These are phyloP conservation scores for Thysanoteuthis rhombus DNA, from an alignment of 2,888 invertebrate species.

Conservation along the genomic window DNA sequence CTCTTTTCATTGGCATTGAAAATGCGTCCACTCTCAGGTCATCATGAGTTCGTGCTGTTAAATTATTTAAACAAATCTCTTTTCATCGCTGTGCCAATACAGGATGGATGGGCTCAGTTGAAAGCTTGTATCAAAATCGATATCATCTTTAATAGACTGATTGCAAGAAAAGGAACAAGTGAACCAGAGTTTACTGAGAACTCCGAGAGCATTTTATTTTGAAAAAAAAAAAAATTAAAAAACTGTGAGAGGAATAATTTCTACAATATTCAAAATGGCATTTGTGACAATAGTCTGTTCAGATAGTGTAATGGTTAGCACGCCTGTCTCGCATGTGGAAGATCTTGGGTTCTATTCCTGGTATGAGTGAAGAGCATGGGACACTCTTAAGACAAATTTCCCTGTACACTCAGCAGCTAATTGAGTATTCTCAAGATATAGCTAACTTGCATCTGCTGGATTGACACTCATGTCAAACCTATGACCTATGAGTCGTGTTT, in stretches of 20 bases:
- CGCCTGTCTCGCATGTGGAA: too few species aligned
- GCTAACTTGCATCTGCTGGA: too few species aligned
- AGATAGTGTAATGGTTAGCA: too few species aligned
- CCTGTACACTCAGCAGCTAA: too few species aligned
- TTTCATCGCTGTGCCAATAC: not conserved
- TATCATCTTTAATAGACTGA: not conserved
- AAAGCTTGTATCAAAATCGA: not conserved
- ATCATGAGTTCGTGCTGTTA: not conserved
- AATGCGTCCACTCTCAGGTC: not conserved
- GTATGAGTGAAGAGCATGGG: too few species aligned
- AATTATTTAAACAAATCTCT: not conserved
- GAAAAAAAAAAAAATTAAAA: not conserved
- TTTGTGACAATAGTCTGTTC: too few species aligned
- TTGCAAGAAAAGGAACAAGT: not conserved
- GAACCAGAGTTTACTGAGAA: not conserved
- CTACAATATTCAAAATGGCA: too few species aligned
- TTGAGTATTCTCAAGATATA: too few species aligned
- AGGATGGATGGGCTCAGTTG: not conserved
- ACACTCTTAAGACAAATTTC: too few species aligned
- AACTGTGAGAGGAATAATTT: not conserved
- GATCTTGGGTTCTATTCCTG: too few species aligned
- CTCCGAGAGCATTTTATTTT: not conserved
- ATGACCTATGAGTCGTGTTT: too few species aligned
- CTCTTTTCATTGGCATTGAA: not conserved
- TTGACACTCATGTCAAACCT: too few species aligned